phyloP scores from a whole-genome alignment of 2,888 invertebrate species.

The Drosophila leonis region DNA sequence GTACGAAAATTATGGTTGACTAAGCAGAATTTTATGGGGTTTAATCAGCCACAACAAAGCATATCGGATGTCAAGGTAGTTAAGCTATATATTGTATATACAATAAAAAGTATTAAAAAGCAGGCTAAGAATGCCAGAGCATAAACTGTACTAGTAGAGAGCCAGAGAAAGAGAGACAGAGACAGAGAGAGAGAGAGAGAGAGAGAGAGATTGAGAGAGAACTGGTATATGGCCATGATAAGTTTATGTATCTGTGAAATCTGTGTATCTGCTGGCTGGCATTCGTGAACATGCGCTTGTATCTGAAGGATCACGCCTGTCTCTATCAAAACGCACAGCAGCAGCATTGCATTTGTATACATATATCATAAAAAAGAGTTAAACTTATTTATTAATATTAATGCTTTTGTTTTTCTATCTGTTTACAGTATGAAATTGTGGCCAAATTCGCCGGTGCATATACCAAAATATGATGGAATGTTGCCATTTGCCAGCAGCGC shows the following conservation, averaged over 20 bases:
- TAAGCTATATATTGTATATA: background rate
- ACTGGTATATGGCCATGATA: constrained; percentile 10
- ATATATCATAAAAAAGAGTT: too few species aligned
- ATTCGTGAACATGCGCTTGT: constrained; percentile 77
- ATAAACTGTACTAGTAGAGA: constrained; percentile 6
- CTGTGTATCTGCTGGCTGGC: constrained; percentile 44
- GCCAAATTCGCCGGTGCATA: constrained; percentile 85
- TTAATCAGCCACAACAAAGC: constrained; percentile 23
- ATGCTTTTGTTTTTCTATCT: background rate
- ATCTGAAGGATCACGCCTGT: constrained; percentile 68
- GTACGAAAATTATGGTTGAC: constrained; percentile 24
- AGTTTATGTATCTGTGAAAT: constrained; percentile 24
- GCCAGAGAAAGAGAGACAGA: background rate
- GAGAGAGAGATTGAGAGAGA: constrained; percentile 1
- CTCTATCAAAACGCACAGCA: constrained; percentile 18
- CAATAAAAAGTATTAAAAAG: constrained; percentile 6
- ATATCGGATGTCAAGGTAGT: constrained; percentile 22
- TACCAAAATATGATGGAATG: constrained; percentile 85
- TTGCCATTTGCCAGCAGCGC: constrained; percentile 80
- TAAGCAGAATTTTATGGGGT: constrained; percentile 32
- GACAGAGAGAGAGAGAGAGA: background rate
- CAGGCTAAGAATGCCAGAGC: constrained; percentile 1
- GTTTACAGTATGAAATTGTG: constrained; percentile 84
- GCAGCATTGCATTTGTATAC: constrained; percentile 56
- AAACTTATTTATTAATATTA: background rate